phyloP scores from a whole-genome alignment of 2,888 invertebrate genomes.

The Yponomeuta cagnagella region DNA sequence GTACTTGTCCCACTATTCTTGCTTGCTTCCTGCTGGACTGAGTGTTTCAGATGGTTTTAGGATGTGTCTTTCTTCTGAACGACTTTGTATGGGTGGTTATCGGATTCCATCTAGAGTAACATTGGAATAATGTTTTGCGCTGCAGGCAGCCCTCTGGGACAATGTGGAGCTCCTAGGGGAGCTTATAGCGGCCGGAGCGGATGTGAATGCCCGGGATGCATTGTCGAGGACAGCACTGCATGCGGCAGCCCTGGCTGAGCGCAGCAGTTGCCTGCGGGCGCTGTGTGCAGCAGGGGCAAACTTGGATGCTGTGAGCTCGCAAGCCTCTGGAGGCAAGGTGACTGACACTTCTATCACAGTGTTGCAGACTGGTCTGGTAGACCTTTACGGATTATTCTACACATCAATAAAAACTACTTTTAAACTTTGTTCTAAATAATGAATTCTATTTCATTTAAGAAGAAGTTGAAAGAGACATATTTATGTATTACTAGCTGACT shows the following conservation, averaged over 20 bases:
- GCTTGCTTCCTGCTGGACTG: no score
- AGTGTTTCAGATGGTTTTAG: no score
- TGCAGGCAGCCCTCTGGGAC: conserved; percentile 89
- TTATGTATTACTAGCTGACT: no score
- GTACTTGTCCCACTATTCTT: no score
- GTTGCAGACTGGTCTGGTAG: no score
- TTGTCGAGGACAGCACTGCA: conserved; percentile 87
- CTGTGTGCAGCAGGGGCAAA: conserved; percentile 83
- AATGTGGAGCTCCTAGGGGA: conserved; percentile 90
- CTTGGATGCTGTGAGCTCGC: conserved; percentile 81
- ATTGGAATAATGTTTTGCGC: background rate
- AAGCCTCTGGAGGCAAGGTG: conserved; percentile 80
- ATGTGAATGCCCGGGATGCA: conserved; percentile 82
- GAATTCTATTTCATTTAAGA: no score
- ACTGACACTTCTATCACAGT: background rate
- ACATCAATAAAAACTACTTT: no score
- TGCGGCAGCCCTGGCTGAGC: conserved; percentile 87
- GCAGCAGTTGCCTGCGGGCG: conserved; percentile 83
- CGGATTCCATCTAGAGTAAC: background rate
- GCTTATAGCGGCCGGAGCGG: conserved; percentile 80
- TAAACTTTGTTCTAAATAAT: no score
- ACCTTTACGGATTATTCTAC: no score
- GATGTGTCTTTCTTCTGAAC: no score
- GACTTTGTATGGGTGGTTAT: background rate
- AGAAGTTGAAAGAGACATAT: no score